Evolutionary conservation across 2,888 invertebrate genomes (phyloP).

Genomic region (Pyrocoelia pectoralis): DNA sequence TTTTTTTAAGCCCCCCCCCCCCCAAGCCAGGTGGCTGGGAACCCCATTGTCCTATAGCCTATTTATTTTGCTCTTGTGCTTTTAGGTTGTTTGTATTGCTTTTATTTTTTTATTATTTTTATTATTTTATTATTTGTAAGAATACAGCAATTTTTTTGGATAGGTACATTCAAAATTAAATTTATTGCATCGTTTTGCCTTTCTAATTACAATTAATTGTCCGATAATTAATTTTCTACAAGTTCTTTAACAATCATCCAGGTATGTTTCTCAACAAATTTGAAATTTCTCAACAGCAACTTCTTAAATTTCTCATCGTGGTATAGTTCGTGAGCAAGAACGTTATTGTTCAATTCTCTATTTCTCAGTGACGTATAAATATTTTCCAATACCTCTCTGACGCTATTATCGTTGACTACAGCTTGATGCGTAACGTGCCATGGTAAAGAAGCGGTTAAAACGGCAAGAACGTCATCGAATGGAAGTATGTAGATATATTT

Average conservation of each 20-base stretch:
- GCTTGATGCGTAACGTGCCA: slow-evolving; percentile 50
- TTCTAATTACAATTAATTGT: too few species aligned
- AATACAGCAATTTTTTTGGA: too few species aligned
- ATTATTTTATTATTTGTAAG: too few species aligned
- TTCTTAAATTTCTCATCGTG: slow-evolving; percentile 45
- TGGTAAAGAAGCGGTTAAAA: slow-evolving; percentile 48
- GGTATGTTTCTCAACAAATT: slow-evolving; percentile 48
- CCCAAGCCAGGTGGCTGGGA: too few species aligned
- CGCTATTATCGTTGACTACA: slow-evolving; percentile 45
- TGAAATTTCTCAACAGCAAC: slow-evolving; percentile 43
- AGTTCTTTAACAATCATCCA: slow-evolving; percentile 33
- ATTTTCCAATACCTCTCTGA: slow-evolving; percentile 48
- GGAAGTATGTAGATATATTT: slow-evolving; percentile 46
- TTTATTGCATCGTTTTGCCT: too few species aligned
- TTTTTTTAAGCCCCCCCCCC: too few species aligned
- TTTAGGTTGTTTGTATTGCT: too few species aligned
- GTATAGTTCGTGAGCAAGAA: slow-evolving; percentile 52
- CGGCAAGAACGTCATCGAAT: slow-evolving; percentile 49
- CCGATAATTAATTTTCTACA: slow-evolving; percentile 9
- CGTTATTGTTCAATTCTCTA: slow-evolving; percentile 48
- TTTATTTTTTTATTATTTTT: too few species aligned
- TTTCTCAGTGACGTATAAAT: slow-evolving; percentile 48
- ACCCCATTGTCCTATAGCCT: too few species aligned
- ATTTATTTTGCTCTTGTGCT: too few species aligned
- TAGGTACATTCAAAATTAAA: too few species aligned